These are phyloP conservation scores for Aplochiton taeniatus DNA, from an alignment of 2,797 vertebrate species.

Conservation along the genomic window DNA sequence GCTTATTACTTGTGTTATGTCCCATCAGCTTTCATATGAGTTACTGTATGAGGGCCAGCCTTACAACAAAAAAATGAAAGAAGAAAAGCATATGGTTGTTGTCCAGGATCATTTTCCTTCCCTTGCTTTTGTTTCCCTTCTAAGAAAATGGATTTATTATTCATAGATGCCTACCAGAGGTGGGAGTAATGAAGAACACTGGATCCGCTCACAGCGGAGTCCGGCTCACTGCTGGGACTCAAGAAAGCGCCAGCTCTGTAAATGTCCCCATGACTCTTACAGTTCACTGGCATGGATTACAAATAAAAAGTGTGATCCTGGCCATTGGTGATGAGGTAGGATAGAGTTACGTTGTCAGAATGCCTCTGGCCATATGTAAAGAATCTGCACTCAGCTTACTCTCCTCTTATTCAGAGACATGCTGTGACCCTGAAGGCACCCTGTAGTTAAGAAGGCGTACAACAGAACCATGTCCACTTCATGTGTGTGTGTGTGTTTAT, in stretches of 20 bases:
- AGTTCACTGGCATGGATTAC: slow-evolving; percentile 8
- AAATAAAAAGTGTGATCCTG: background rate
- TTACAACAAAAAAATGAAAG: slow-evolving; percentile 26
- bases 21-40: slow-evolving; percentile 44
- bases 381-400: background rate
- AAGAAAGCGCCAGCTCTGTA: slow-evolving; percentile 5
- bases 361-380: background rate
- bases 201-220: slow-evolving; percentile 20
- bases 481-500: slow-evolving; percentile 5
- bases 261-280: background rate
- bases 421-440: background rate
- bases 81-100: slow-evolving; percentile 42
- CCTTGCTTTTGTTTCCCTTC: slow-evolving; percentile 50
- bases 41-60: slow-evolving; percentile 28
- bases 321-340: background rate
- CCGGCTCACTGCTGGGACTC: slow-evolving; percentile 6
- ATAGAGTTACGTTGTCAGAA: slow-evolving; percentile 3
- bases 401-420: background rate
- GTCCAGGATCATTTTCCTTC: slow-evolving; percentile 48
- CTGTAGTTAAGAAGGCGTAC: background rate
- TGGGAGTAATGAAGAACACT: slow-evolving; percentile 25
- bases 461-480: background rate
- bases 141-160: slow-evolving; percentile 43
- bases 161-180: slow-evolving; percentile 30
- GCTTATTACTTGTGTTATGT: slow-evolving; percentile 30